Evolutionary conservation across 2,797 vertebrate species (phyloP).

Genomic region (Distichodus sexfasciatus): DNA sequence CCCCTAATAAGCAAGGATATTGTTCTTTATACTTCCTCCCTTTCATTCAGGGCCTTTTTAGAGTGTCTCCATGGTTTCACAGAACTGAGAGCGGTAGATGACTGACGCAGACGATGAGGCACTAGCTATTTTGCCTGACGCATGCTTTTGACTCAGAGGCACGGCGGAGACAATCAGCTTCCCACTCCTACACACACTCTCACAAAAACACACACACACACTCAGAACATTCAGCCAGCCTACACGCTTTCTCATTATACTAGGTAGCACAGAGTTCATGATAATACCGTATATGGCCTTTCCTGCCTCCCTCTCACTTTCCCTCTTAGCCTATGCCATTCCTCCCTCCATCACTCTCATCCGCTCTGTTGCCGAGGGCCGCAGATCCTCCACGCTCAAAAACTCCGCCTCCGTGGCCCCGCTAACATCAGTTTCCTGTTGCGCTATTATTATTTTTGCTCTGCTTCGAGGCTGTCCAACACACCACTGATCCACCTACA

Average conservation of each 20-base stretch:
- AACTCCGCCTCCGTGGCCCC: conserved; percentile 27
- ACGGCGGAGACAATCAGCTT: conserved; percentile 50
- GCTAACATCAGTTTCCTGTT: conserved; percentile 22
- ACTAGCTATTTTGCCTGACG: conserved; percentile 49
- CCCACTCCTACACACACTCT: conserved; percentile 37
- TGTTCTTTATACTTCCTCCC: conserved; percentile 29
- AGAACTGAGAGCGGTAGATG: conserved; percentile 30
- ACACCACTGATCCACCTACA: conserved; percentile 18
- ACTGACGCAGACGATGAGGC: conserved; percentile 55
- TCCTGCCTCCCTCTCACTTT: conserved; percentile 37
- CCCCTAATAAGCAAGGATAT: background rate
- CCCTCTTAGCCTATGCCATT: conserved; percentile 3
- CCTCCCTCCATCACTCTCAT: background rate
- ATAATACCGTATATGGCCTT: conserved; percentile 51
- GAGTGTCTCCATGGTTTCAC: conserved; percentile 53
- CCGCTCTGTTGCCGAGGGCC: conserved; percentile 38
- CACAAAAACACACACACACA: conserved; percentile 26
- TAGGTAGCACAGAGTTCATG: conserved; percentile 31
- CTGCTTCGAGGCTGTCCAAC: conserved; percentile 20
- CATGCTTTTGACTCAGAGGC: conserved; percentile 54
- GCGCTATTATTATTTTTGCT: conserved; percentile 19
- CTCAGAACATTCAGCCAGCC: conserved; percentile 39
- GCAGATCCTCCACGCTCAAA: conserved; percentile 15
- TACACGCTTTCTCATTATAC: conserved; percentile 44
- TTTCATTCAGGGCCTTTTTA: conserved; percentile 44